Base-by-base conservation (phyloP, 1,140 invertebrate species). In the Drosophila ananassae region DNA sequence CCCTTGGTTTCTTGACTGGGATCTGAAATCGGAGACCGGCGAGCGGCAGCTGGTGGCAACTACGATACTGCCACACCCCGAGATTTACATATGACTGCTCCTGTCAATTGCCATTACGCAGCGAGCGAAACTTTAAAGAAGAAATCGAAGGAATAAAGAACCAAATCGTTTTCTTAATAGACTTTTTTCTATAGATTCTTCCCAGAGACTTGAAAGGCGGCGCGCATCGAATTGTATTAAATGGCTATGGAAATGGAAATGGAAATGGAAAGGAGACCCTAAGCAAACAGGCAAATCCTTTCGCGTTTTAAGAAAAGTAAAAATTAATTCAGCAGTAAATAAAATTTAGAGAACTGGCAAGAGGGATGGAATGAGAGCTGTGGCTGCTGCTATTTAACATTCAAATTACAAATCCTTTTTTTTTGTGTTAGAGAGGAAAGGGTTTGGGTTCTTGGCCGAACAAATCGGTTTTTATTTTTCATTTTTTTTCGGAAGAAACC, bases 251-350 rank as follows among this genome's bases (percentile, higher is more conserved):
- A 44, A 47, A 47, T 24, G 44, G 44, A 47, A 47, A 47, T 47
- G 17, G 39, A 21, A 47, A 22, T 21, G 44, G 44, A 59, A 73
- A 63, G 52, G 73, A 75, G 78, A 87, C 84, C 83, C 82, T 87
- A 82, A 87, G 78, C 82, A 89, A 87, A 89, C 83, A 78, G 17
- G 51, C 21, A 71, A 79, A 68, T 73, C 77, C 71, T 74, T 71
- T 63, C 48, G 39, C 0, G 24, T 55, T 59, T 62, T 28, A 60
- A 79, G 79, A 76, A 85, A 78, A 77, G 82, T 61, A 50, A 76
- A 80, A 85, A 85, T 87, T 87, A 87, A 87, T 87, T 87, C 82
- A 89, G 82, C 75, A 87, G 82, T 82, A 87, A 85, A 85, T 87
- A 82, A 50, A 82, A 81, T 85, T 81, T 81, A 78, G 61, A 54